phyloP scores from a whole-genome alignment of 1,140 invertebrate genomes.

The Lithobius niger region DNA sequence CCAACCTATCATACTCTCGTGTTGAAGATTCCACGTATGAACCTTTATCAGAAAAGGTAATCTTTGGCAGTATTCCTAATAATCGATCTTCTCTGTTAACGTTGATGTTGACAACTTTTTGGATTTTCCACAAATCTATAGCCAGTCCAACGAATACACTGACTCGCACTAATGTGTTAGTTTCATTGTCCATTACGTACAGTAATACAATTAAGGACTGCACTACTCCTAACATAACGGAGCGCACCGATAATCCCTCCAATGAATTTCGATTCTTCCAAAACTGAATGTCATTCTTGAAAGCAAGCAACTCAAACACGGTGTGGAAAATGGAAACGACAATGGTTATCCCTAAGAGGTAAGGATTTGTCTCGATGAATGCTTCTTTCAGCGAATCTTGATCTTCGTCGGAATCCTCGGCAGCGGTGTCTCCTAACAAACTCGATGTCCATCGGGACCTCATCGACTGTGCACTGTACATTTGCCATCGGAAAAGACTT shows the following conservation, averaged over 20 bases:
- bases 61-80: constrained; percentile 60
- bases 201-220: constrained; percentile 88
- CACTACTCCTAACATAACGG: constrained; percentile 98
- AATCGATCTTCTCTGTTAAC: constrained; percentile 60
- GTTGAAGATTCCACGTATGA: constrained; percentile 94
- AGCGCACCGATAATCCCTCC: constrained; percentile 92
- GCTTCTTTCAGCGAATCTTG: constrained; percentile 96
- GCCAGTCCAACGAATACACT: constrained; percentile 82
- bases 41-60: constrained; percentile 82
- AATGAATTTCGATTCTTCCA: constrained; percentile 96
- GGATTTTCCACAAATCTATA: constrained; percentile 99
- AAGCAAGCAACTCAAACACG: constrained; percentile 95
- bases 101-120: constrained; percentile 60
- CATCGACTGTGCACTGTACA: constrained; percentile 87
- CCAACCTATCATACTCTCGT: constrained; percentile 84
- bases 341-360: constrained; percentile 82
- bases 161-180: constrained; percentile 87
- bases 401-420: constrained; percentile 67
- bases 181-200: constrained; percentile 97
- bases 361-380: constrained; percentile 91
- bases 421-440: constrained; percentile 42
- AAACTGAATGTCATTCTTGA: constrained; percentile 99
- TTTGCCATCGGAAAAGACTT: constrained; percentile 92
- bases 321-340: constrained; percentile 90
- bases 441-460: constrained; percentile 40